Base-by-base conservation (phyloP, 2,888 invertebrate genomes). In the Tiphia femorata region DNA sequence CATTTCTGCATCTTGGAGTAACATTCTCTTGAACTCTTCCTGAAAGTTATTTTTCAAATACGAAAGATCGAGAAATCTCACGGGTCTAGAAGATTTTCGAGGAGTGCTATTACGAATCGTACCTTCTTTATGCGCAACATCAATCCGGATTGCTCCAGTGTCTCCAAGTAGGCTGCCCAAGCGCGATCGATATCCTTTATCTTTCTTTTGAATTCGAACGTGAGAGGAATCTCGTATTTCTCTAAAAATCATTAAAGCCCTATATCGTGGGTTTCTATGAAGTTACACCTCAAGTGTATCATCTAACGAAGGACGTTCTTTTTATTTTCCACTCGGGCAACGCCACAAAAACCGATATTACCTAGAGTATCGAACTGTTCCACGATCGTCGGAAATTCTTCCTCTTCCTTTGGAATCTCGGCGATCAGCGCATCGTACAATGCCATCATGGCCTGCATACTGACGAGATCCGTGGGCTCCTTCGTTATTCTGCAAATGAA, bases 141-240 rank as follows among this genome's bases (percentile, higher is more conserved):
- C 70, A 89, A 89, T 67, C 93, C 92, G 1, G 92, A 90, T 63
- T 92, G 90, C 49, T 88, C 87, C 8, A 96, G 84, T 10, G 88
- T 81, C 41, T 86, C 84, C 44, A 94, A 84, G 84, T 95, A 96
- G 1, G 87, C 86, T 23, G 86, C 78, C 95, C 96, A 96, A 37
- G 87, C 82, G 0, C 83, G 75, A 2, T 88, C 87, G 43, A 94
- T 87, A 46, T 87, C 87, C 67, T 88, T 86, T 60, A 89, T 86
- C 43, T 86, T 84, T 6, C 84, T 82, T 14, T 84, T 77, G 81
- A 91, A 87, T 58, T 90, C 87, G 8, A 88, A 86, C 37, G 89
- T 85, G 48, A 94, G 83, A 48, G 89, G 86, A 0, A 94, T 90
- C 64, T 91, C 90, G 79, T 94, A 94, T 77, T 93, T 94, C 55